phyloP scores from a whole-genome alignment of 2,113 vertebrate genomes.

The Rhinichthys klamathensis region DNA sequence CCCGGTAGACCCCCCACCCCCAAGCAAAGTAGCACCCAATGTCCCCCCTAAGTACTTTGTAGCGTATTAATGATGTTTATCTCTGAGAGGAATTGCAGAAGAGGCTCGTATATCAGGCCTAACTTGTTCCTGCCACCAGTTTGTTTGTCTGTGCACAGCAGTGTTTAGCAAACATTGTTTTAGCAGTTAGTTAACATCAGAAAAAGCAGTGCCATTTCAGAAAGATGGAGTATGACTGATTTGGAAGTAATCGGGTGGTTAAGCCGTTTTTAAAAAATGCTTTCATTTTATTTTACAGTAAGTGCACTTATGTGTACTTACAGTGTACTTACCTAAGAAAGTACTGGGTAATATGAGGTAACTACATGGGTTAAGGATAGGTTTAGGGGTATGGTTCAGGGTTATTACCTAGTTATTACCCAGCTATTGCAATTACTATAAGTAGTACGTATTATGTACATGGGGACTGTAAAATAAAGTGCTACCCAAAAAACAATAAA shows the following conservation, averaged over 20 bases:
- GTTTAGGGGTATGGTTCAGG: too few species aligned
- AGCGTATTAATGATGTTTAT: conserved; percentile 73
- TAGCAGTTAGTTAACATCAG: conserved; percentile 62
- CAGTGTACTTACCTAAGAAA: too few species aligned
- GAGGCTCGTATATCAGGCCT: conserved; percentile 55
- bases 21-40: conserved; percentile 45
- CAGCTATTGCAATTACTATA: too few species aligned
- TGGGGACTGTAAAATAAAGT: too few species aligned
- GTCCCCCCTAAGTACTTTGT: conserved; percentile 56
- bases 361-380: too few species aligned
- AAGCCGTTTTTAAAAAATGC: conserved; percentile 3
- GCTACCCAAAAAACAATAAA: neutral
- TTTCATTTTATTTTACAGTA: too few species aligned
- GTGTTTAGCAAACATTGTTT: conserved; percentile 67
- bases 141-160: conserved; percentile 59
- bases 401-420: too few species aligned
- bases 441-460: too few species aligned
- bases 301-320: too few species aligned
- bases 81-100: conserved; percentile 50
- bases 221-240: conserved; percentile 51
- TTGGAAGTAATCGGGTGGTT: neutral
- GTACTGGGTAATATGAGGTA: too few species aligned
- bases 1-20: conserved; percentile 66
- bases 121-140: conserved; percentile 59
- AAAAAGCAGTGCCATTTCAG: conserved; percentile 46